These are phyloP conservation scores for Tetramorium alpestre DNA, from an alignment of 1,140 invertebrate species.

Conservation along the genomic window DNA sequence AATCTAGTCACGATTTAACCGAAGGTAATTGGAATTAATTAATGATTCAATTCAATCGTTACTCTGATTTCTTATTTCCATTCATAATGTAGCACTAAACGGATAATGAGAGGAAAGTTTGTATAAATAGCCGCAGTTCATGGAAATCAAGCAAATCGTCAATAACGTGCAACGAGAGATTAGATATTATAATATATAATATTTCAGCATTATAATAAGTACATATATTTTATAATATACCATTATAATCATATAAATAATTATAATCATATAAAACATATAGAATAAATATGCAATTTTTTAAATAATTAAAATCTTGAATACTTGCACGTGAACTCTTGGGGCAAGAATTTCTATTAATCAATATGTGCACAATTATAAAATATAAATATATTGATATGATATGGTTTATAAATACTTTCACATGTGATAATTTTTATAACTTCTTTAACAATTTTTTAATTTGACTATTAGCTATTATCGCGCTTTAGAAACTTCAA, in stretches of 20 bases:
- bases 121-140: not conserved
- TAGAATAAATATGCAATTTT: not conserved
- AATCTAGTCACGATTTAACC: conserved; percentile 25
- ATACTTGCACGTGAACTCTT: not conserved
- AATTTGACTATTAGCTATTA: conserved; percentile 12
- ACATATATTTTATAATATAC: not conserved
- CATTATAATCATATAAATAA: not conserved
- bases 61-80: conserved; percentile 33
- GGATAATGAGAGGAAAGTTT: conserved; percentile 1
- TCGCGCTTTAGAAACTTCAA: conserved; percentile 48
- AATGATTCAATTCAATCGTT: conserved; percentile 22
- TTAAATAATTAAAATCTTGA: not conserved
- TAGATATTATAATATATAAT: not conserved
- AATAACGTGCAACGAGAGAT: not conserved
- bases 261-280: not conserved
- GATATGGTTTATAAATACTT: conserved; percentile 13
- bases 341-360: not conserved
- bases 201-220: not conserved
- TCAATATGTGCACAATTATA: not conserved
- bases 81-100: conserved; percentile 4
- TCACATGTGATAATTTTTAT: conserved; percentile 16
- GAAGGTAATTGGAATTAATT: conserved; percentile 35
- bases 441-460: conserved; percentile 16
- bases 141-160: not conserved
- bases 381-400: conserved; percentile 4